Percentiles rank a stretch among this genome's conserved stretches.
phyloP scores from a whole-genome alignment of 2,113 vertebrate genomes.

The Pygoscelis adeliae region DNA sequence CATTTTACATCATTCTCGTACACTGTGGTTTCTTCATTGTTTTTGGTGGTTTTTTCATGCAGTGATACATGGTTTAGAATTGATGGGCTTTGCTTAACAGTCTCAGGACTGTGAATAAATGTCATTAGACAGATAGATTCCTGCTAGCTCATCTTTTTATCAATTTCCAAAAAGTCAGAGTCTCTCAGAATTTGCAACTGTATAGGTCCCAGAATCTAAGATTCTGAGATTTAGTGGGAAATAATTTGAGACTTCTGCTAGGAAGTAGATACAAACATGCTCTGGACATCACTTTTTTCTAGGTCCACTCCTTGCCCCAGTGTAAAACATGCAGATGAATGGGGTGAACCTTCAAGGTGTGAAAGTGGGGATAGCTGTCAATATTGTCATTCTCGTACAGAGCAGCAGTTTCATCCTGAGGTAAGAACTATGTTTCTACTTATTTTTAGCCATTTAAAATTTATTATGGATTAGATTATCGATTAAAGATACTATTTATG shows the following conservation, averaged over 20 bases:
- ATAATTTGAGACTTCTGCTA: neutral
- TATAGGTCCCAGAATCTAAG: neutral
- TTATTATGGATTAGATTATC: neutral
- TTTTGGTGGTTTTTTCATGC: neutral
- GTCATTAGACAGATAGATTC: neutral
- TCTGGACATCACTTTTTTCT: neutral
- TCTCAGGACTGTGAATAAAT: neutral
- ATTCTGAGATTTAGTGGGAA: neutral
- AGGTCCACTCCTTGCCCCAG: constrained; percentile 91
- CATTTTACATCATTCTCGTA: neutral
- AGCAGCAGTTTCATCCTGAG: constrained; percentile 95
- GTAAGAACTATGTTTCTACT: constrained; percentile 52
- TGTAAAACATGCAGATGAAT: constrained; percentile 92
- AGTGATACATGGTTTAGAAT: neutral
- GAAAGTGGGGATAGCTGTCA: constrained; percentile 87
- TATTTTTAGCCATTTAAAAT: neutral
- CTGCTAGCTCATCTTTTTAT: neutral
- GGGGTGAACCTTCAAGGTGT: constrained; percentile 91
- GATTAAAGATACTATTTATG: neutral
- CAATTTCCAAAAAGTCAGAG: neutral
- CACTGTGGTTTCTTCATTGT: neutral
- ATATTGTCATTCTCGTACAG: constrained; percentile 92
- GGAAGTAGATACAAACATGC: neutral
- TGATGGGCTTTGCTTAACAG: neutral
- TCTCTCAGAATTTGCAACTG: neutral